Percentiles rank a stretch among this genome's conserved stretches.
phyloP scores from a whole-genome alignment of 2,888 invertebrate genomes.

The Mamestra brassicae region DNA sequence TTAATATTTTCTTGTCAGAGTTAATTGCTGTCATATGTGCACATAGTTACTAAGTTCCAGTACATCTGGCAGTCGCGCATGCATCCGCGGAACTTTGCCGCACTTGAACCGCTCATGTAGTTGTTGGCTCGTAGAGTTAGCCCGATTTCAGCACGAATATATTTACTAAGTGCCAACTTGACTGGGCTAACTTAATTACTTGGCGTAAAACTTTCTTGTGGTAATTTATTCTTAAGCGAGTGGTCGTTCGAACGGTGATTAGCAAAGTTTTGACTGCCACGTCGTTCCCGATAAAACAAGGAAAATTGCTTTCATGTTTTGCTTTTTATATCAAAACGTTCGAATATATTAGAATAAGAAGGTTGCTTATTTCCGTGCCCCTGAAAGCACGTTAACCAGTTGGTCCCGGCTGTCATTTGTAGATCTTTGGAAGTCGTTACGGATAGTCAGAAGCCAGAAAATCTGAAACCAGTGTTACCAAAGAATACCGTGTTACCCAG shows the following conservation, averaged over 20 bases:
- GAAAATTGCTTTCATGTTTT: constrained; percentile 55
- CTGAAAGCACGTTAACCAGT: too few species aligned
- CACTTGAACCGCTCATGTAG: constrained; percentile 44
- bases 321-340: constrained; percentile 42
- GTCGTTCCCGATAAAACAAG: constrained; percentile 59
- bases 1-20: background rate
- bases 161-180: constrained; percentile 68
- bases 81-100: constrained; percentile 42
- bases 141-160: constrained; percentile 60
- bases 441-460: too few species aligned
- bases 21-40: constrained; percentile 9
- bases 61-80: constrained; percentile 31
- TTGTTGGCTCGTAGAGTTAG: constrained; percentile 51
- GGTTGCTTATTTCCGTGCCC: background rate
- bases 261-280: constrained; percentile 76
- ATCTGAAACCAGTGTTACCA: too few species aligned
- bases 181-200: constrained; percentile 80
- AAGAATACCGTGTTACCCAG: too few species aligned
- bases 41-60: constrained; percentile 12
- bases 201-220: constrained; percentile 74
- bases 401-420: too few species aligned
- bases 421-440: too few species aligned
- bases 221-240: constrained; percentile 84
- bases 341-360: constrained; percentile 20
- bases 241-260: constrained; percentile 81